Base-by-base conservation (phyloP, 2,888 invertebrate species). In the Microplitis manilae region DNA sequence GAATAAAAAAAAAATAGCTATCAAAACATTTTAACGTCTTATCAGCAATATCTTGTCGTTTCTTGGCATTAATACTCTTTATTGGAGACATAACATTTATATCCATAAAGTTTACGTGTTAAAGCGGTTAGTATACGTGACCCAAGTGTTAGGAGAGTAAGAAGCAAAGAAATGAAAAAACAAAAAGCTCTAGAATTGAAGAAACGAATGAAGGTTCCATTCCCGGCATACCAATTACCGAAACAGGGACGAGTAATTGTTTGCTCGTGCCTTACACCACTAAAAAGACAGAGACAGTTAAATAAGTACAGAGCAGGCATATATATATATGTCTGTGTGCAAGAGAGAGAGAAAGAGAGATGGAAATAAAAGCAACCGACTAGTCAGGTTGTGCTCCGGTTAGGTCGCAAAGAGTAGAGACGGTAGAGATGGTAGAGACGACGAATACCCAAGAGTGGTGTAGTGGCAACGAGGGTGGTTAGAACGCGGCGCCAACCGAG, bases 151-250 rank as follows among this genome's bases (percentile, higher is more conserved):
- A 5, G n/a, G 62, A 17, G 20, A 62, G 15, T 15, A 9, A 20
- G 62, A 62, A 62, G 15, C 17, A 17, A n/a, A 7, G 13, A 68
- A 30, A 17, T 69, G 17, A 69, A 41, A 50, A n/a, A 17, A 72
- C 38, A 72, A 40, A 61, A 61, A 9, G 8, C 41, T 9, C 13
- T 6, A 72, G 13, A 9, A 50, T 8, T 50, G 50, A 50, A 50
- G 50, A 50, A 50, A 50, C 50, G 50, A 50, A 50, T 50, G 50
- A 13, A 50, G 82, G 83, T 83, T 84, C 83, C 84, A 80, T 85
- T 83, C 82, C 79, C 80, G 79, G 85, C 84, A 83, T 85, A 84
- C 85, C 86, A 86, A 86, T 86, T 84, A 85, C 83, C 76, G 74
- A 17, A 78, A 80, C 77, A 79, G 80, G 82, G 82, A 79, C 82